phyloP scores from a whole-genome alignment of 2,113 vertebrate genomes.

The Cephalopholis sonnerati region DNA sequence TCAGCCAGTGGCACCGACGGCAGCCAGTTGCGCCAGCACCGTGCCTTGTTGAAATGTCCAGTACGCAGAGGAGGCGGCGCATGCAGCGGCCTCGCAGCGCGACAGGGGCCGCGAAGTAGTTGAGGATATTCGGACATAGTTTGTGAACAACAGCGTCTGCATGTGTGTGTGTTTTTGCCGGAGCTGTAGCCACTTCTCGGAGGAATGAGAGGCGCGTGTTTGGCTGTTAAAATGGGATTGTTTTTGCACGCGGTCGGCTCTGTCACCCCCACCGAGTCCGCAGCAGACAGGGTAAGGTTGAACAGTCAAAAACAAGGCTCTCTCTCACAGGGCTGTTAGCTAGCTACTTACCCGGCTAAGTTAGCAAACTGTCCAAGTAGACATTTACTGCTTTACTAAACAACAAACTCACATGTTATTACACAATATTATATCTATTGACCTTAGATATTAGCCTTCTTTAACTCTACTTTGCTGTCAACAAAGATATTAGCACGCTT shows the following conservation, averaged over 20 bases:
- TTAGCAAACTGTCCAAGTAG: neutral
- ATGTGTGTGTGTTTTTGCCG: slow-evolving; percentile 41
- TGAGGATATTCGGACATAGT: slow-evolving; percentile 25
- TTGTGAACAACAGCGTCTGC: slow-evolving; percentile 25
- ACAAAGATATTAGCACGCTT: neutral
- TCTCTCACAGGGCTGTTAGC: too few species aligned
- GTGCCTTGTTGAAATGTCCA: slow-evolving; percentile 59
- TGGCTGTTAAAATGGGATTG: slow-evolving; percentile 81
- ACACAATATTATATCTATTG: fast-evolving
- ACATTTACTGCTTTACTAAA: neutral
- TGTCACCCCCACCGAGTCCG: slow-evolving; percentile 78
- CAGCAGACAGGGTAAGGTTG: slow-evolving; percentile 80
- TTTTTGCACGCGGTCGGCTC: slow-evolving; percentile 81
- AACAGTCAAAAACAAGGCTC: slow-evolving; percentile 41
- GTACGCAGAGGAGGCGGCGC: slow-evolving; percentile 72
- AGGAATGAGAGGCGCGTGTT: slow-evolving; percentile 73
- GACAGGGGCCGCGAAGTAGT: slow-evolving; percentile 39
- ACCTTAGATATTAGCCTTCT: neutral
- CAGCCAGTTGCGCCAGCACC: slow-evolving; percentile 61
- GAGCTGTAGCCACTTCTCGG: slow-evolving; percentile 38
- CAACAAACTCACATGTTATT: neutral
- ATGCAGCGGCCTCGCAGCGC: slow-evolving; percentile 60
- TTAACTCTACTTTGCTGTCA: slow-evolving; percentile 11
- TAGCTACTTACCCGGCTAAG: slow-evolving; percentile 13
- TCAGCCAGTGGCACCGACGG: slow-evolving; percentile 55